phyloP scores from a whole-genome alignment of 2,888 invertebrate species.

The Branchellion lobata region DNA sequence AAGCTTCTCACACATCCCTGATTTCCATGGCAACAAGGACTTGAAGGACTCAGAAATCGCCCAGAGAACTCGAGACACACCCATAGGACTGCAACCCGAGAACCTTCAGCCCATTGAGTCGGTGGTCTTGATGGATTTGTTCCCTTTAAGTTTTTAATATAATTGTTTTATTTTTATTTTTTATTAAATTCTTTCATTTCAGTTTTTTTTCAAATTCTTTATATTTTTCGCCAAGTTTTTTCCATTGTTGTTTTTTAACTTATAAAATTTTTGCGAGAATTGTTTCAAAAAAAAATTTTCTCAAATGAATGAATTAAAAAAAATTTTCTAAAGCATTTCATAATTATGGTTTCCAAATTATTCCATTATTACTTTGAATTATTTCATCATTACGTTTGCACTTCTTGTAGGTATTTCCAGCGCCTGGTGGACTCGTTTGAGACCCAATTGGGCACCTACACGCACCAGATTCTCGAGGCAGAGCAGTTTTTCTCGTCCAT shows the following conservation, averaged over 20 bases:
- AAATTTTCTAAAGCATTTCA: too few relatives aligned
- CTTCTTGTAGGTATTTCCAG: slow-evolving; percentile 66
- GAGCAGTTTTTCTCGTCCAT: slow-evolving; percentile 73
- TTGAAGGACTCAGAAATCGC: slow-evolving; percentile 56
- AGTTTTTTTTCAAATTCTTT: too few relatives aligned
- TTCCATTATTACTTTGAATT: background rate
- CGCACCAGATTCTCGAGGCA: slow-evolving; percentile 73
- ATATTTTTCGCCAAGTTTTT: too few relatives aligned
- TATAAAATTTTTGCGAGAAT: too few relatives aligned
- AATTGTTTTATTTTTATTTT: too few relatives aligned
- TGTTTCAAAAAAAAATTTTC: slow-evolving; percentile 7
- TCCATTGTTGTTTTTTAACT: too few relatives aligned
- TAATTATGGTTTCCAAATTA: background rate
- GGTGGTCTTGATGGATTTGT: slow-evolving; percentile 48
- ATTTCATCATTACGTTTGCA: background rate
- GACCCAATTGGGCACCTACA: slow-evolving; percentile 70
- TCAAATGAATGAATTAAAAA: background rate
- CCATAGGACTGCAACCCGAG: slow-evolving; percentile 75
- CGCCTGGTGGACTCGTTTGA: slow-evolving; percentile 73
- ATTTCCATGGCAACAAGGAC: background rate
- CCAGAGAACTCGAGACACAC: slow-evolving; percentile 73
- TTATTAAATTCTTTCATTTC: too few relatives aligned
- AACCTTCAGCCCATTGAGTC: slow-evolving; percentile 72
- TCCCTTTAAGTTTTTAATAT: too few relatives aligned
- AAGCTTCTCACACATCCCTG: too few relatives aligned